Base-by-base conservation (phyloP, 2,797 vertebrate genomes). In the Momotus momota region DNA sequence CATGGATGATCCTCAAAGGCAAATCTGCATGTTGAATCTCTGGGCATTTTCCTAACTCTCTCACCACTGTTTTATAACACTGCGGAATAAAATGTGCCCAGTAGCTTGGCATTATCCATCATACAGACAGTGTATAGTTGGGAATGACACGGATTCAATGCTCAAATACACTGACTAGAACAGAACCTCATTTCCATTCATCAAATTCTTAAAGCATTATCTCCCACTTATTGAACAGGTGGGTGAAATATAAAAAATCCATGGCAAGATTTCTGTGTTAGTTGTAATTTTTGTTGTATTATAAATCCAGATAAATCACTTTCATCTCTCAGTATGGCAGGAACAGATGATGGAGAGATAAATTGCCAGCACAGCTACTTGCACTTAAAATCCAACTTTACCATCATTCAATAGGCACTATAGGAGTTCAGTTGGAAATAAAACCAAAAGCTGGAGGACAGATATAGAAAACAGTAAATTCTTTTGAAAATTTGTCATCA, bases 201-300 rank as follows among this genome's bases (percentile, higher is more conserved):
- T 96, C 92, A 96, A 75, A 84, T 69, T 94, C 83, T 81, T 84
- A 81, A 88, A 84, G 20, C 70, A 61, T 81, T 84, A 86, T 88
- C 55, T 69, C 14, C 26, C 40, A 84, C 33, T 91, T 79, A 75
- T 41, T 62, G 70, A 86, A 83, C 86, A 90, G 62, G 82, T 75
- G 43, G 61, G 19, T 86, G 16, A 88, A 83, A 38, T 40, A n/a
- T 6, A 91, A 77, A 79, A 79, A 92, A 71, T 5, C 0, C 6
- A 35, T 16, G 23, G 46, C 40, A 74, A 2, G 5, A 14, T 81
- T 88, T 77, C 64, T 89, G 27, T 86, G 26, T 15, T 54, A 55
- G 70, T 43, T 66, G 46, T 66, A 49, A 19, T 82, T 93, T 85
- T 51, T 75, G 29, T 14, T 66, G 18, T 70, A 70, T 62, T 80